Base-by-base conservation (phyloP, 2,113 vertebrate genomes). In the Otocyon megalotis region DNA sequence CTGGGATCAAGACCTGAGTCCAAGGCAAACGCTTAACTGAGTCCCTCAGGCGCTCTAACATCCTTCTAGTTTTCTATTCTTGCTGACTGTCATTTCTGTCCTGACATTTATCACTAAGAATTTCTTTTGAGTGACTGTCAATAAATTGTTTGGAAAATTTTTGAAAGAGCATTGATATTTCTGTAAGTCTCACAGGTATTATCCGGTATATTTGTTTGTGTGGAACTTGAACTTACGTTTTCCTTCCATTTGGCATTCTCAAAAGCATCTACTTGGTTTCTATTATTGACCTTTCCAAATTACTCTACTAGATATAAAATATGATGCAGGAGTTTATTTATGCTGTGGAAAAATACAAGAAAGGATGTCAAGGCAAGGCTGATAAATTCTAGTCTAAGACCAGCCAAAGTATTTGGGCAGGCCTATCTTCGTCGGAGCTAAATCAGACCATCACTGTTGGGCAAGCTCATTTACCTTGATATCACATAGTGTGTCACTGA, bases 161-260 rank as follows among this genome's bases (percentile, higher is more conserved):
- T 94, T 71, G 43, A 88, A 91, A 83, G 87, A 90, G 12, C 12
- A 37, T 19, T 82, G 50, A 53, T 62, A n/a, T 87, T 93, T 96
- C 74, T 69, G 32, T 37, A 24, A 95, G 53, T 12, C 30, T 35
- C 24, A n/a, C 3, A 0, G 3, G 37, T 74, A 74, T 69, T 85
- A 37, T 65, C 54, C 63, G 65, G 10, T 89, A 43, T 62, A 54
- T 88, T 84, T 84, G 58, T 84, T 80, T 90, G 35, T 56, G 9
- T 58, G 13, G 62, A 89, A 50, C 4, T 65, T 56, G 56, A 89
- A 50, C 4, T 65, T 62, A 81, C 72, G 2, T 82, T 35, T 82
- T 58, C 16, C 79, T 87, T 87, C 30, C 16, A 35, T 80, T 62
- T 93, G 20, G 9, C 43, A 86, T 80, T 88, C 60, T 83, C 15